These are phyloP conservation scores for Sebastes flavidus DNA, from an alignment of 2,797 vertebrate species.

Conservation along the genomic window DNA sequence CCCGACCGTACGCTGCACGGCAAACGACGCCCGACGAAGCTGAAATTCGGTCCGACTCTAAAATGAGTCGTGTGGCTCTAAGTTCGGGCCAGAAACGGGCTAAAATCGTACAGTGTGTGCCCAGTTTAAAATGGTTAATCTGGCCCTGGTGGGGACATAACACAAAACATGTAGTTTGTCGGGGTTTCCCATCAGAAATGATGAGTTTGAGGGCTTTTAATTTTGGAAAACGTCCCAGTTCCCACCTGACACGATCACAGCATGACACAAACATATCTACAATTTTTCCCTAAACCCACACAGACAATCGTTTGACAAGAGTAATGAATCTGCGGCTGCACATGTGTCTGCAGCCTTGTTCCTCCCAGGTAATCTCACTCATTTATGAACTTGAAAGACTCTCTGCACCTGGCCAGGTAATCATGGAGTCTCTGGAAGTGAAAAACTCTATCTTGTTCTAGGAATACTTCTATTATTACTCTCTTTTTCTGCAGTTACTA, in stretches of 20 bases:
- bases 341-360: background rate
- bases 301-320: background rate
- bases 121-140: too few species aligned
- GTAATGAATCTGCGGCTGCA: background rate
- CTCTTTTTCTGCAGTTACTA: background rate
- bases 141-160: background rate
- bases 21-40: too few species aligned
- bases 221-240: slow-evolving; percentile 3
- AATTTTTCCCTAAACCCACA: background rate
- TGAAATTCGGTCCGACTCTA: too few species aligned
- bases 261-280: background rate
- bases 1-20: too few species aligned
- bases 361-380: slow-evolving; percentile 2
- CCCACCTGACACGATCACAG: background rate
- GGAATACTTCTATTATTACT: background rate
- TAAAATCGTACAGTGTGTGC: too few species aligned
- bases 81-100: too few species aligned
- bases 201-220: background rate
- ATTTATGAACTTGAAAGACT: slow-evolving; percentile 13
- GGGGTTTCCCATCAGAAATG: background rate
- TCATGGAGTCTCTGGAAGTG: background rate
- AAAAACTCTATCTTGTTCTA: background rate
- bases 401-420: background rate
- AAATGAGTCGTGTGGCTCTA: too few species aligned
- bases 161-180: background rate